Evolutionary conservation across 2,888 invertebrate genomes (phyloP), one percentile per base, ranked within the genome.

Genomic region (Amblyteles armatorius): DNA sequence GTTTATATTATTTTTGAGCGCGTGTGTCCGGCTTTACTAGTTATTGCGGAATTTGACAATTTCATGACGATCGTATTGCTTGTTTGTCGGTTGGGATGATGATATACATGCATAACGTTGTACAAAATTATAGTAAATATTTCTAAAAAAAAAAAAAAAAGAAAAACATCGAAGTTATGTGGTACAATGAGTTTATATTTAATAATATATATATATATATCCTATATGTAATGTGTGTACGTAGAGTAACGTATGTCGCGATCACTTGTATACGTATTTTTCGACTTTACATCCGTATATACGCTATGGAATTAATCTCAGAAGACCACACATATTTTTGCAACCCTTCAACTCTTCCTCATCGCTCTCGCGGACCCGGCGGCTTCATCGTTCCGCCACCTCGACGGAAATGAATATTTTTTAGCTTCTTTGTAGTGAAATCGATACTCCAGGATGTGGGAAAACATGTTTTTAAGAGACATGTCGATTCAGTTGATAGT

Each of bases 111-210:
- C 48, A 29, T 50, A 33, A 71, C 26, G 73, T 68, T 50, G 36
- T 73, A 74, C 40, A 83, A 81, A 79, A 55, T 33, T 55, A 74
- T 71, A 26, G 55, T 67, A 78, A 78, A 74, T 77, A 55, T 40
- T 26, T 52, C 60, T 68, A 77, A 82, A 79, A 50, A 79, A 71
- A 82, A 79, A 50, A 79, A 71, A 63, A 78, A 63, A 52, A 67
- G 29, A 52, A 72, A 29, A 36, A 67, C 57, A 55, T 79, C 26
- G 57, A 3, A 68, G 36, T 69, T 81, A n/a, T 40, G 68, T 68
- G 13, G 63, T 81, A 79, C 69, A 69, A 67, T 69, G 33, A 50
- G 52, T 74, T 48, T 69, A 74, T 74, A 79, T 72, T 74, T 67
- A 57, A 68, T 73, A 44, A 48, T 63, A n/a, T 48, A 74, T 68